A percentile compares a stretch with the other conserved stretches of the same genome.
Conservation (phyloP, 2,113 vertebrate species). For the Spilogale gracilis region DNA sequence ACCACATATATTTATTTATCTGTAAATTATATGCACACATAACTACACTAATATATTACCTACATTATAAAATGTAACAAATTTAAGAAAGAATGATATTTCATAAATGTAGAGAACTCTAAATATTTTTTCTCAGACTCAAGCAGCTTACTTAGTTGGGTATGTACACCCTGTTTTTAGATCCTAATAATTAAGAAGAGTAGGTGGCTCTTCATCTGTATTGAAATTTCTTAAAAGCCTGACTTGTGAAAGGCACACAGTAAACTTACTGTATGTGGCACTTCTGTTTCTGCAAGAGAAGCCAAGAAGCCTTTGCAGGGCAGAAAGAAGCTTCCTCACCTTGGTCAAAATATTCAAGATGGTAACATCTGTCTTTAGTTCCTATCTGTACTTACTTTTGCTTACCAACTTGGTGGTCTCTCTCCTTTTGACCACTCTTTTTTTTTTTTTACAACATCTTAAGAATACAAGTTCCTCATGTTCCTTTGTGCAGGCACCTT, state of each 20-base stretch:
- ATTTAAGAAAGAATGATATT: neutral
- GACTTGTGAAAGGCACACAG: neutral
- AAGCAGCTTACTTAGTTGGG: neutral
- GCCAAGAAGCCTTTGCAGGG: neutral
- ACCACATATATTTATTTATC: neutral
- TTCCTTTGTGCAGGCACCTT: neutral
- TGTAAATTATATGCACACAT: neutral
- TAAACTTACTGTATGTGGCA: neutral
- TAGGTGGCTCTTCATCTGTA: neutral
- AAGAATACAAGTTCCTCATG: neutral
- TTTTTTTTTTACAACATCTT: neutral
- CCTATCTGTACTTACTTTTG: neutral
- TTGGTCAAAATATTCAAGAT: neutral
- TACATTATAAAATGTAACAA: neutral
- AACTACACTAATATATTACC: neutral
- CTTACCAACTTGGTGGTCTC: neutral
- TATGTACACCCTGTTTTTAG: neutral
- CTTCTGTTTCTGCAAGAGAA: neutral
- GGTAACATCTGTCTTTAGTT: neutral
- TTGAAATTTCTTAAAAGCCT: neutral
- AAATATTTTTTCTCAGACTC: neutral
- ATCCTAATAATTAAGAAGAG: neutral
- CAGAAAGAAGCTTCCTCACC: neutral
- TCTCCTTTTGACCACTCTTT: neutral
- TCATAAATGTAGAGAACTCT: neutral